phyloP scores from a whole-genome alignment of 2,888 invertebrate species.

The Ochropleura leucogaster region DNA sequence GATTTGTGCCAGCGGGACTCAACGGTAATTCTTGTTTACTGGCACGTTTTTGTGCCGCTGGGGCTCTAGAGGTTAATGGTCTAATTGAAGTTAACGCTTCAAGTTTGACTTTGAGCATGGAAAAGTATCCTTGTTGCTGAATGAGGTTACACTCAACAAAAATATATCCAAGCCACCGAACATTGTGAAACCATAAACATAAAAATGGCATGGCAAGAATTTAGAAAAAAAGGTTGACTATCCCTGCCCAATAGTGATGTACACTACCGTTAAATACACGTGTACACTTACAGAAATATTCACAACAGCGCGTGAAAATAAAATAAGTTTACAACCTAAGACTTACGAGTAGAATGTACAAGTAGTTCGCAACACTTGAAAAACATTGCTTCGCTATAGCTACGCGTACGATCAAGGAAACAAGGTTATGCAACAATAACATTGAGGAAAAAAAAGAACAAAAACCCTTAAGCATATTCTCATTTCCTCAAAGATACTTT shows the following conservation, averaged over 20 bases:
- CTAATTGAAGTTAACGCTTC: no score
- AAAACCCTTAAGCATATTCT: constrained; percentile 36
- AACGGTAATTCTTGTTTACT: no score
- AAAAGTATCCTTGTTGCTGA: neutral
- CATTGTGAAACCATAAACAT: constrained; percentile 7
- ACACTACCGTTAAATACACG: constrained; percentile 42
- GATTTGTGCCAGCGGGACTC: no score
- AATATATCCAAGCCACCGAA: neutral
- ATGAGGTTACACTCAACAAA: neutral
- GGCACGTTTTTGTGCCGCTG: no score
- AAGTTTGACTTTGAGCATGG: neutral
- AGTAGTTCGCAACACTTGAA: constrained; percentile 64
- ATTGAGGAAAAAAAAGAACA: constrained; percentile 23
- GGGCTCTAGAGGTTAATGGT: no score
- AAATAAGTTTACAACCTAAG: constrained; percentile 53
- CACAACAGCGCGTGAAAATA: constrained; percentile 63
- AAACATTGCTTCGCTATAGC: constrained; percentile 59
- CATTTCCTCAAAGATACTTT: constrained; percentile 66
- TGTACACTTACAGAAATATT: constrained; percentile 61
- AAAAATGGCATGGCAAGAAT: constrained; percentile 44
- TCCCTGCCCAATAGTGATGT: neutral
- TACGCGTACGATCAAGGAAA: constrained; percentile 63
- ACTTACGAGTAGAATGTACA: constrained; percentile 71
- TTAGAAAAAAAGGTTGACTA: constrained; percentile 10
- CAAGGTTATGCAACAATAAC: constrained; percentile 39